Conservation (phyloP, 2,797 vertebrate genomes). For the Vipera ursinii region DNA sequence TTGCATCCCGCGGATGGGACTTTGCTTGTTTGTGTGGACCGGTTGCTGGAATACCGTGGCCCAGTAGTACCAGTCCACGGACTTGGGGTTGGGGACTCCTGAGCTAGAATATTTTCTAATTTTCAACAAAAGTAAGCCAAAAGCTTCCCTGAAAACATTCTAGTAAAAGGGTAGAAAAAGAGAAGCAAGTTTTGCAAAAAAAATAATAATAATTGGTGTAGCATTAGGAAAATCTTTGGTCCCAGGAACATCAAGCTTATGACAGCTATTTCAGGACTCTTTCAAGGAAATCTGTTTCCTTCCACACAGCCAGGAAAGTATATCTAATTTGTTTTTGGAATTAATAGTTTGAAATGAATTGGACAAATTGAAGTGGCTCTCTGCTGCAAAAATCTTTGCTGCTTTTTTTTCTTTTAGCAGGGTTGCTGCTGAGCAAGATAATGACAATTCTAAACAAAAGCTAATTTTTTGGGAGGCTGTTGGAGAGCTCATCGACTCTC, state of each 20-base stretch:
- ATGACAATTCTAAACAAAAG: constrained; percentile 38
- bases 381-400: neutral
- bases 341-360: neutral
- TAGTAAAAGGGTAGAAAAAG: neutral
- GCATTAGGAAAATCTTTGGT: neutral
- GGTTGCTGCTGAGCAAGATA: constrained; percentile 23
- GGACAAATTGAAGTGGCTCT: neutral
- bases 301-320: neutral
- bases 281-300: neutral
- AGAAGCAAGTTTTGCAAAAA: neutral
- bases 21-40: no score
- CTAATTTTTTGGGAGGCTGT: constrained; percentile 27
- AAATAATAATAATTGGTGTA: neutral
- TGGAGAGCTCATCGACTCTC: constrained; percentile 5
- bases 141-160: neutral
- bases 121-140: neutral
- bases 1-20: no score
- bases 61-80: no score
- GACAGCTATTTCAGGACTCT: neutral
- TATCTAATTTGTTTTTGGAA: neutral
- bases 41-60: no score
- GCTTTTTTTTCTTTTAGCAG: neutral
- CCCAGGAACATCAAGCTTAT: neutral
- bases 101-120: neutral
- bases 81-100: no score